Evolutionary conservation across 2,888 invertebrate species (phyloP), one percentile per base, ranked within the genome.

Genomic region (Carcina quercana): DNA sequence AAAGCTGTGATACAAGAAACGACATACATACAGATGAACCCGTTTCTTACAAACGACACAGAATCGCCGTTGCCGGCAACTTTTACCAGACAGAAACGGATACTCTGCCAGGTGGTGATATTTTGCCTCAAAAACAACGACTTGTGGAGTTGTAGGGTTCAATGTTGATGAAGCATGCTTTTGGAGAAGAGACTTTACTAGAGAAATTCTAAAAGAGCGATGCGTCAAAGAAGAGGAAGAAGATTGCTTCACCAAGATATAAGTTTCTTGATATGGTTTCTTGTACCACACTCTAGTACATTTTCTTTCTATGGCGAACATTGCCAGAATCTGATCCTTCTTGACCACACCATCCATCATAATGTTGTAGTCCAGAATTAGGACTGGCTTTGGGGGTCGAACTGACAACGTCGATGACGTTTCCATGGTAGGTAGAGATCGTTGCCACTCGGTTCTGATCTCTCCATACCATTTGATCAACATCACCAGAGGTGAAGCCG

Each of bases 31-130:
- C n/a, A n/a, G n/a, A n/a, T n/a, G n/a, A n/a, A n/a, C n/a, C n/a
- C 41, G 38, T 27, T 38, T 41, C 26, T 36, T 38, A 22, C 42
- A 42, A 15, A 42, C 36, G 14, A 28, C 31, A 27, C 38, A 42
- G 20, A 25, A 19, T 21, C 34, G 13, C 28, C 37, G 22, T 30
- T 30, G 32, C n/a, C 29, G 34, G 25, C 10, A 10, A 3, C 10
- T 25, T 28, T 37, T 25, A 15, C 25, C 31, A 20, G 34, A 21
- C 24, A 29, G 5, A 28, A 37, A 29, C 12, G 28, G 31, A 25
- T 37, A 37, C 20, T 34, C 34, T 15, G 25, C 34, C 14, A 31
- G 33, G 17, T 12, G 30, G 21, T 25, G 25, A 12, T 5, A n/a
- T n/a, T n/a, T n/a, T n/a, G n/a, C n/a, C n/a, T n/a, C n/a, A n/a